These are phyloP conservation scores for Arion vulgaris DNA, from an alignment of 1,140 invertebrate genomes.

Conservation along the genomic window DNA sequence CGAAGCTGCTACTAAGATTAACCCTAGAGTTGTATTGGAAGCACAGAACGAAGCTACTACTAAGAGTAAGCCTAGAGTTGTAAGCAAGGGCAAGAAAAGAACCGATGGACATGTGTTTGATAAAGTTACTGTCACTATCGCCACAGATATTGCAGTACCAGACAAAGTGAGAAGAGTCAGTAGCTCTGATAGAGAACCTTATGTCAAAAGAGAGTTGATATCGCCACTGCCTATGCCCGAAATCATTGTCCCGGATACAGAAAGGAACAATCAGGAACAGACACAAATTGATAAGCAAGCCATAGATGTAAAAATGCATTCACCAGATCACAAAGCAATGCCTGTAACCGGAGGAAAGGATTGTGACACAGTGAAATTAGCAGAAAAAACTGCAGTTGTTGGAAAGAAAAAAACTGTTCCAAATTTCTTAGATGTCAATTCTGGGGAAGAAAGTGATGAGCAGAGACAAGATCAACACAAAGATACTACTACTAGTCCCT, in stretches of 20 bases:
- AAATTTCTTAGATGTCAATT: slow-evolving; percentile 33
- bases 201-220: not conserved
- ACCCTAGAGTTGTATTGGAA: not conserved
- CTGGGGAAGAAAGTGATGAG: slow-evolving; percentile 36
- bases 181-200: slow-evolving; percentile 1
- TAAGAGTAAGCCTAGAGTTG: not conserved
- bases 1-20: not conserved
- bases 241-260: not conserved
- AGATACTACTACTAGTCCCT: not conserved
- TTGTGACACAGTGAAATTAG: not conserved
- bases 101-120: not conserved
- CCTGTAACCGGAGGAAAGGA: not conserved
- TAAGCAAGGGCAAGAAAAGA: slow-evolving; percentile 19
- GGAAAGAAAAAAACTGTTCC: slow-evolving; percentile 34
- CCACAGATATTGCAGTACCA: not conserved
- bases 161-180: slow-evolving; percentile 27
- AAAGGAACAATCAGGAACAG: not conserved
- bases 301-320: not conserved
- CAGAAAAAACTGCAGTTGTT: slow-evolving; percentile 1
- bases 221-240: not conserved
- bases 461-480: not conserved
- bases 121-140: not conserved
- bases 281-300: no score
- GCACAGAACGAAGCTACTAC: not conserved
- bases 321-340: not conserved